phyloP scores from a whole-genome alignment of 1,140 invertebrate species.

The Eciton burchellii region DNA sequence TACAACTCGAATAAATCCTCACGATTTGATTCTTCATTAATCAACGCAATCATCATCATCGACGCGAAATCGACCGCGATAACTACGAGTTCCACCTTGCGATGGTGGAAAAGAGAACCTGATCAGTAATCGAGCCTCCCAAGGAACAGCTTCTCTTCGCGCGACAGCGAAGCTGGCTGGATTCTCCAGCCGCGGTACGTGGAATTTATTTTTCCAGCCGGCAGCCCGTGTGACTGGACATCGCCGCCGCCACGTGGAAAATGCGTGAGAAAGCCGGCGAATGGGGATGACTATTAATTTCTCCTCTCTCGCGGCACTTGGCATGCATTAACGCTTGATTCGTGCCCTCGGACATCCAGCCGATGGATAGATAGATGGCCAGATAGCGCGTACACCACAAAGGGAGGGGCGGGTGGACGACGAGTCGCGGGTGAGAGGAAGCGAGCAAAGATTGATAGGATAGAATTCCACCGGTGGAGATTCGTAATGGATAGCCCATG shows the following conservation, averaged over 20 bases:
- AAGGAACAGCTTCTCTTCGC: slow-evolving; percentile 20
- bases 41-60: too few species aligned
- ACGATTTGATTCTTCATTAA: too few species aligned
- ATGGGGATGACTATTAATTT: slow-evolving; percentile 79
- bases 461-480: slow-evolving; percentile 72
- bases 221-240: slow-evolving; percentile 1
- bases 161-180: neutral
- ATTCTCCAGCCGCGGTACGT: slow-evolving; percentile 13
- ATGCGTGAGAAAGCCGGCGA: slow-evolving; percentile 69
- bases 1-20: too few species aligned
- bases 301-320: slow-evolving; percentile 67
- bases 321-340: slow-evolving; percentile 78
- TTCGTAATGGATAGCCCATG: slow-evolving; percentile 81
- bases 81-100: too few species aligned
- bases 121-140: neutral
- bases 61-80: too few species aligned
- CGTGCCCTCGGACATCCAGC: slow-evolving; percentile 71
- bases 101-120: too few species aligned
- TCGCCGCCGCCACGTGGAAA: slow-evolving; percentile 31
- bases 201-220: slow-evolving; percentile 67
- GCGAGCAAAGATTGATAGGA: slow-evolving; percentile 78
- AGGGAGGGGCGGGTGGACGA: slow-evolving; percentile 27
- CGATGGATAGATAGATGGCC: slow-evolving; percentile 57
- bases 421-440: slow-evolving; percentile 34
- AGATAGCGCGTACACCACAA: slow-evolving; percentile 43